These are phyloP conservation scores for Lasiurus borealis DNA, from an alignment of 2,113 vertebrate species.

Conservation along the genomic window DNA sequence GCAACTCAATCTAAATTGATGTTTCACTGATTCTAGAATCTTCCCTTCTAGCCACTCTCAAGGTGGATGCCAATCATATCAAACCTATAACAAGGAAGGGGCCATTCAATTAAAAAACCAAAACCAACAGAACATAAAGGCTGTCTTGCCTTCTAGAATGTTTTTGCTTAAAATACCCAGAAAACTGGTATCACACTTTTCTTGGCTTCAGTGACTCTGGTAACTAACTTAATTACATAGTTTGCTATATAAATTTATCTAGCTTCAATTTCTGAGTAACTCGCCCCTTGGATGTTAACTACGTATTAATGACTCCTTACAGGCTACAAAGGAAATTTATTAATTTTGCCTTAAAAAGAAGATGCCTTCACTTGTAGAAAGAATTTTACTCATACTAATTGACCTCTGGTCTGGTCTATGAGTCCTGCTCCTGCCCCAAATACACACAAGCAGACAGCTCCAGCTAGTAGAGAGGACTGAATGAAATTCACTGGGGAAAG, in stretches of 20 bases:
- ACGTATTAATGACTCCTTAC: background rate
- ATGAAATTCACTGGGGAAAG: slow-evolving; percentile 61
- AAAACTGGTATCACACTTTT: background rate
- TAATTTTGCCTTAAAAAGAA: slow-evolving; percentile 57
- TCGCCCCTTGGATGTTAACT: background rate
- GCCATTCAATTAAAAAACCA: slow-evolving; percentile 26
- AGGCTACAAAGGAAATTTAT: background rate
- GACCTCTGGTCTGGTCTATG: background rate
- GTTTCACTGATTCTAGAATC: slow-evolving; percentile 48
- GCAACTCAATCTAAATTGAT: background rate
- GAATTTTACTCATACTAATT: background rate
- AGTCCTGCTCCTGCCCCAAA: background rate
- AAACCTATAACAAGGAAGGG: background rate
- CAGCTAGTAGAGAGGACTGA: slow-evolving; percentile 31
- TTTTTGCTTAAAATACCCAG: background rate
- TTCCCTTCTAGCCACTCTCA: slow-evolving; percentile 2
- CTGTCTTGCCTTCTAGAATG: background rate
- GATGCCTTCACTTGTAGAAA: background rate
- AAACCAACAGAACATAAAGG: slow-evolving; percentile 19
- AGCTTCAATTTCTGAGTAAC: background rate
- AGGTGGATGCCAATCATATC: background rate
- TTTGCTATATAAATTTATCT: slow-evolving; percentile 28
- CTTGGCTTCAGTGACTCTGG: background rate
- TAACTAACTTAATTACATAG: slow-evolving; percentile 5
- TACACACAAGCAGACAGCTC: background rate